Evolutionary conservation across 2,797 vertebrate species (phyloP), one percentile per base, ranked within the genome.

Genomic region (Poecilia picta): DNA sequence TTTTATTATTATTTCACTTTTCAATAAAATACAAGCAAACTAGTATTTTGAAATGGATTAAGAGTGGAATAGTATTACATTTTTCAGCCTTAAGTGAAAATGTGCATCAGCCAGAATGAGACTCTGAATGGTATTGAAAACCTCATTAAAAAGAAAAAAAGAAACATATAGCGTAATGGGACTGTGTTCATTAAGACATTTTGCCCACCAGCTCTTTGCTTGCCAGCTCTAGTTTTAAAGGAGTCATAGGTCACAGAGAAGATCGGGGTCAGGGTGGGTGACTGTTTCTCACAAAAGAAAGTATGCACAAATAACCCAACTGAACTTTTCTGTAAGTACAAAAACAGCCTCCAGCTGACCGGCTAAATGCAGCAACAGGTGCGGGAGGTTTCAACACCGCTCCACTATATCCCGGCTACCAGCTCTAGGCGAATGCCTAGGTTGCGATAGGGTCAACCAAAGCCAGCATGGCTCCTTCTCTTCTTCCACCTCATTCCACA

Each of bases 401-500:
- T 39, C 39, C 20, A 41, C 36, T 68, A 41, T 13, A 25, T 25
- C 11, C 23, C 3, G 8, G 39, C 39, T 68, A 43, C 7, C 59
- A 41, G 39, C 64, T 41, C 20, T 7, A 39, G 64, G 20, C 20
- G 11, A 68, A 23, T 25, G 36, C 64, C 20, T 5, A 23, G 47
- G 76, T 15, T 73, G 39, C 73, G 43, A 47, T 10, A 41, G 47
- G 33, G 55, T 3, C 70, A 25, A 74, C 68, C 43, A 46, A 82
- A 41, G 10, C 85, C 86, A 84, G 62, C 47, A 73, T 57, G 59
- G 36, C 64, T 68, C 1, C 1, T 4, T 84, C 84, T 89, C 72
- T n/a, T 4, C 46, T 90, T 89, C 87, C 81, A 82, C 72, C 78
- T 78, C n/a, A 77, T 59, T 72, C 16, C 28, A 72, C 64, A 55